Percentiles rank a stretch among this genome's conserved stretches.
Conservation (phyloP, 2,888 invertebrate genomes). For the Morpho achilles region DNA sequence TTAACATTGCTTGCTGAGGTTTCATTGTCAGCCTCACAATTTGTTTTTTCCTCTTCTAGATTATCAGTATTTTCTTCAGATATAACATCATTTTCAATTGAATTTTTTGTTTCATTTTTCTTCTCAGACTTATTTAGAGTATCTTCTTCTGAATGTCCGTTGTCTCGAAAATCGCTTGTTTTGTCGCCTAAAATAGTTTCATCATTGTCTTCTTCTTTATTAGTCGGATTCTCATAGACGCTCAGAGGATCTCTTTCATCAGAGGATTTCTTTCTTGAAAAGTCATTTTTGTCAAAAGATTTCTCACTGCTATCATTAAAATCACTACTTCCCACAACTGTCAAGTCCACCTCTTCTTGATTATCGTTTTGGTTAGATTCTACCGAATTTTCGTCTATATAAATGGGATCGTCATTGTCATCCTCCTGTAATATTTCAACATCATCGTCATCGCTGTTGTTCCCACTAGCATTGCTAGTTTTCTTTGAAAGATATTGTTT, state of each 20-base stretch:
- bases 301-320: constrained; percentile 70
- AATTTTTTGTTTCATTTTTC: constrained; percentile 8
- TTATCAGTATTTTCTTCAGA: constrained; percentile 19
- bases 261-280: background rate
- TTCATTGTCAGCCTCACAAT: constrained; percentile 12
- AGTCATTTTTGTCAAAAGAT: constrained; percentile 23
- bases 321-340: constrained; percentile 62
- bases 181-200: constrained; percentile 1
- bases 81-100: constrained; percentile 6
- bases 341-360: constrained; percentile 62
- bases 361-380: constrained; percentile 54
- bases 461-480: constrained; percentile 26
- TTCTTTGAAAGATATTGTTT: constrained; percentile 69
- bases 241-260: constrained; percentile 6
- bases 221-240: background rate
- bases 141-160: constrained; percentile 11
- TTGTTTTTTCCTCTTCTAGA: background rate
- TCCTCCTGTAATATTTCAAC: constrained; percentile 61
- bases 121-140: constrained; percentile 2
- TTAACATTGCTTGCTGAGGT: constrained; percentile 1
- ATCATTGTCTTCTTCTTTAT: constrained; percentile 14
- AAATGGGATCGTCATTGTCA: constrained; percentile 68
- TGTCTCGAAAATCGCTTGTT: constrained; percentile 8
- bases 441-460: constrained; percentile 63
- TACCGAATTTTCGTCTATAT: constrained; percentile 72